Evolutionary conservation across 2,113 vertebrate species (phyloP).

Genomic region (Anarrhichthys ocellatus): DNA sequence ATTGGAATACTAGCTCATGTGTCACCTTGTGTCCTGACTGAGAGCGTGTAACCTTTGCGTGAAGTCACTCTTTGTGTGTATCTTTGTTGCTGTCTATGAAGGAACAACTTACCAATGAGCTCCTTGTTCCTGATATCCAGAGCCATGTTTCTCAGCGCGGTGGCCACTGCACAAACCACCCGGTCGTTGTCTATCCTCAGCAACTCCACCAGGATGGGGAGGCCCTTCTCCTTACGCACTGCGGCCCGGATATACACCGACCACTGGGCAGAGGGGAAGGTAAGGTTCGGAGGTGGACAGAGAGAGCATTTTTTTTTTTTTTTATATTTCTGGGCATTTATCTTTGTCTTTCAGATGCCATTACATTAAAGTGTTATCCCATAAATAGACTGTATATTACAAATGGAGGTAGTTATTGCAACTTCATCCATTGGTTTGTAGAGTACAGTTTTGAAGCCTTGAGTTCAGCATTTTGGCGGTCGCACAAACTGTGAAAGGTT

Average conservation of each 20-base stretch:
- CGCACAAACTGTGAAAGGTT: no score
- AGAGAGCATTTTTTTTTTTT: neutral
- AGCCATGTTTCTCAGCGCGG: constrained; percentile 98
- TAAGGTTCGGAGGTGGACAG: neutral
- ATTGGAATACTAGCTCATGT: neutral
- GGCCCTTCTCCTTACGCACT: constrained; percentile 97
- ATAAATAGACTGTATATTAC: neutral
- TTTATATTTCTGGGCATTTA: no score
- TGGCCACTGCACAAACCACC: constrained; percentile 98
- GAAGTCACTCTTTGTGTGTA: neutral
- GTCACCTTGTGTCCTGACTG: neutral
- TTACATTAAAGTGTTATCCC: no score
- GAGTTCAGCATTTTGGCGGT: neutral
- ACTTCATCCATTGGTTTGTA: no score
- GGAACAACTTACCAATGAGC: constrained; percentile 90
- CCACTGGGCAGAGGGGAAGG: constrained; percentile 84
- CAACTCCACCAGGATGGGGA: constrained; percentile 96
- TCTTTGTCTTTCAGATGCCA: no score
- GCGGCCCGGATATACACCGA: constrained; percentile 97
- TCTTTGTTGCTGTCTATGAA: neutral
- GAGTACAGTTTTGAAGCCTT: neutral
- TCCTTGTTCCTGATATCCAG: constrained; percentile 99
- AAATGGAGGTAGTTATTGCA: neutral
- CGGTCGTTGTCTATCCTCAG: constrained; percentile 98
- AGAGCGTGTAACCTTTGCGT: neutral